Evolutionary conservation across 2,113 vertebrate genomes (phyloP).

Genomic region (Corythaeola cristata): DNA sequence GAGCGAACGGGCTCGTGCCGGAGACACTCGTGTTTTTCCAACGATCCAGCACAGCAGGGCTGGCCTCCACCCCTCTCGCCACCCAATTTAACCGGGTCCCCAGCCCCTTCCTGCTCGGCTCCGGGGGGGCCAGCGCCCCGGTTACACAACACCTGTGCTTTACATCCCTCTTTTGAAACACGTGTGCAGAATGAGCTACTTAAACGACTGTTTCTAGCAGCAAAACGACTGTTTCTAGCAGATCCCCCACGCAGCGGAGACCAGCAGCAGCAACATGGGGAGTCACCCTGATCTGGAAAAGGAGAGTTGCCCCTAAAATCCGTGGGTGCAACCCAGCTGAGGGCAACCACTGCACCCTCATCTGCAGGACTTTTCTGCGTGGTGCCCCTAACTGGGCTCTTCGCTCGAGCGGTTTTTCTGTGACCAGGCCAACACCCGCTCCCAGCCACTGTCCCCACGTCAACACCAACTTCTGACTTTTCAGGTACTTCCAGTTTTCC

Average conservation of each 20-base stretch:
- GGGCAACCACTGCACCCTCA: background rate
- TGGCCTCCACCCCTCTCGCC: accelerated
- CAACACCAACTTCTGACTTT: background rate
- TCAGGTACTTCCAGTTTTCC: conserved; percentile 40
- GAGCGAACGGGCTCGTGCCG: background rate
- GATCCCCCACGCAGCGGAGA: background rate
- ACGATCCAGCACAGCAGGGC: background rate
- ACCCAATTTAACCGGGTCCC: background rate
- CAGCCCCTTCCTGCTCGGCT: accelerated
- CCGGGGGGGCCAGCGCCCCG: background rate
- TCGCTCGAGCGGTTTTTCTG: background rate
- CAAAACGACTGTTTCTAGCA: background rate
- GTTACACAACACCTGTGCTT: background rate
- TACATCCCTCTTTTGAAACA: background rate
- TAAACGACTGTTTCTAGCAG: background rate
- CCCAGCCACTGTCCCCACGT: background rate
- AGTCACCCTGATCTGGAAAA: background rate
- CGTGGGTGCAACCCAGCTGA: background rate
- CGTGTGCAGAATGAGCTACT: accelerated
- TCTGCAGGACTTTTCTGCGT: accelerated
- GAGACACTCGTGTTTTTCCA: accelerated
- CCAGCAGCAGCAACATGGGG: background rate
- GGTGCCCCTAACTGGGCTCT: accelerated
- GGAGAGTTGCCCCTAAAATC: background rate
- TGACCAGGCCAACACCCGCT: background rate